Conservation (phyloP, 2,888 invertebrate genomes). For the Spialia ferax region DNA sequence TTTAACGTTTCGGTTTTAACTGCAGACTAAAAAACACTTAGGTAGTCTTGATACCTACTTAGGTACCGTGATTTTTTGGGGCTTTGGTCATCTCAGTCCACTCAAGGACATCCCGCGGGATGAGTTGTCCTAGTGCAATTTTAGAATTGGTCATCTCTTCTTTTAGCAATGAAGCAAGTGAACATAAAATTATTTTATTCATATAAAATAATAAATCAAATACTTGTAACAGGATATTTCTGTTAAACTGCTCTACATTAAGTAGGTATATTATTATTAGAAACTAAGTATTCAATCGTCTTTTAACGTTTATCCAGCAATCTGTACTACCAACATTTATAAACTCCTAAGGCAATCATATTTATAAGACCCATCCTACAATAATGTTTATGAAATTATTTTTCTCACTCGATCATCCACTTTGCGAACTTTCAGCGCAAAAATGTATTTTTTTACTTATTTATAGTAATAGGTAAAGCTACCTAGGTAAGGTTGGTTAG, state of each 20-base stretch:
- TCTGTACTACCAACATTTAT: background rate
- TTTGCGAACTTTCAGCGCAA: constrained; percentile 21
- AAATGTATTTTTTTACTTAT: constrained; percentile 10
- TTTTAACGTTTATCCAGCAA: background rate
- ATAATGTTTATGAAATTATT: constrained; percentile 16
- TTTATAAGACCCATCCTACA: background rate
- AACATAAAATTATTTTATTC: too few species aligned
- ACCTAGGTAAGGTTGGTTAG: too few species aligned
- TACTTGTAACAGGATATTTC: too few species aligned
- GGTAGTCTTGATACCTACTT: too few species aligned
- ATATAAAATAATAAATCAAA: too few species aligned
- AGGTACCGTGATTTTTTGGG: too few species aligned
- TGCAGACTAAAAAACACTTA: background rate
- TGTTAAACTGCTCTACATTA: too few species aligned
- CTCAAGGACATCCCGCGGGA: too few species aligned
- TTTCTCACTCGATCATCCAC: constrained; percentile 21
- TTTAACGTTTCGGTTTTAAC: constrained; percentile 21
- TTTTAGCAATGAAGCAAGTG: too few species aligned
- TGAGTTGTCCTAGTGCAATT: too few species aligned
- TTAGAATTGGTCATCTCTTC: too few species aligned
- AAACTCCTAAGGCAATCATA: background rate
- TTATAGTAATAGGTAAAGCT: background rate
- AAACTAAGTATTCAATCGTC: background rate
- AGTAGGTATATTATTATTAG: background rate
- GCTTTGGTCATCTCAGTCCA: too few species aligned